Evolutionary conservation across 1,140 invertebrate species (phyloP), one percentile per base, ranked within the genome.

Genomic region (Popillia japonica): DNA sequence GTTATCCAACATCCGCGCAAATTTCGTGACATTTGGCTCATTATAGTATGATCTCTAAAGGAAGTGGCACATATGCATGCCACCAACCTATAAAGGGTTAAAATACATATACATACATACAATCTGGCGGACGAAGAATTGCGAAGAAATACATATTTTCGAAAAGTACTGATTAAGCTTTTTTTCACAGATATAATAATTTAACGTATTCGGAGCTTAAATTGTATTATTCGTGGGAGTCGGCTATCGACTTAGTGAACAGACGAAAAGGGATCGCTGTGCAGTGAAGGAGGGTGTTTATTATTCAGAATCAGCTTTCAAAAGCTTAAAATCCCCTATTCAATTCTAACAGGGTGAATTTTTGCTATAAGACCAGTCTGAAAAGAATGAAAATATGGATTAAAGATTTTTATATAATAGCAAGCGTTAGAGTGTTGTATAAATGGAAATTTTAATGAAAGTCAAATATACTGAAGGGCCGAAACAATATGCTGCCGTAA

Each of bases 351-450:
- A 9, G 22, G 6, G 48, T 17, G 42, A 44, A 44, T 44, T 61
- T 61, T 61, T 61, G 3, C n/a, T 61, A 20, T 20, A 61, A 27
- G 22, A 23, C 44, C 44, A 8, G 17, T n/a, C 48, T 17, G 22
- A 68, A 68, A 68, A 68, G 61, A 68, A 68, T 68, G 61, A 68
- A 68, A 34, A 68, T 68, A 68, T 68, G 27, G 61, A 68, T 68
- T 68, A 68, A 34, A 23, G 20, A 68, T 68, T 27, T 68, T 68
- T 68, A 34, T 68, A 14, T 34, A 10, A 17, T 14, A 6, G 48
- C 48, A 6, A 14, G 42, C 42, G 2, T n/a, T 61, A 9, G 14
- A 44, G 22, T 11, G 61, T 11, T 9, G 27, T 68, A 68, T 27
- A 27, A 27, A 68, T 68, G 61, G 61, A 68, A 68, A 68, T 68